Conservation (phyloP, 2,888 invertebrate genomes). For the Tetrapedia diversipes region DNA sequence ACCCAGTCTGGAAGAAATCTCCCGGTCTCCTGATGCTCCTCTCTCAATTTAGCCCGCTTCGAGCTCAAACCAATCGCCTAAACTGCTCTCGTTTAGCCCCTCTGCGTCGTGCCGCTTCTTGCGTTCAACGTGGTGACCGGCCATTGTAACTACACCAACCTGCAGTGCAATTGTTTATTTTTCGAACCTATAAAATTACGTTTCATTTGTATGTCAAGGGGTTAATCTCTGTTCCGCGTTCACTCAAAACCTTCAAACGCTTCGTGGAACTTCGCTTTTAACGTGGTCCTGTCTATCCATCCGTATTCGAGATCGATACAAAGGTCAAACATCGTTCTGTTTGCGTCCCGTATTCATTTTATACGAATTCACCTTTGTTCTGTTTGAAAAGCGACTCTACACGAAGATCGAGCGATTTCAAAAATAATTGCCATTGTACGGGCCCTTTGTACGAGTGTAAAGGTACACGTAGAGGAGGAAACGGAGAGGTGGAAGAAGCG, state of each 20-base stretch:
- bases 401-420: constrained; percentile 16
- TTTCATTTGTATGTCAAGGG: too few relatives aligned
- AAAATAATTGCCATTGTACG: constrained; percentile 26
- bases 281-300: too few relatives aligned
- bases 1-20: constrained; percentile 59
- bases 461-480: constrained; percentile 1
- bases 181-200: too few relatives aligned
- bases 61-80: constrained; percentile 43
- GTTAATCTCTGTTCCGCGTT: background rate
- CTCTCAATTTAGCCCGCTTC: constrained; percentile 44
- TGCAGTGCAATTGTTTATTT: too few relatives aligned
- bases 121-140: background rate
- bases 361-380: constrained; percentile 14
- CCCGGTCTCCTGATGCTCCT: constrained; percentile 38
- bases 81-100: constrained; percentile 34
- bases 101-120: background rate
- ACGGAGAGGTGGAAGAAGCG: too few relatives aligned
- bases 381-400: constrained; percentile 6
- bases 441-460: constrained; percentile 22
- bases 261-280: background rate
- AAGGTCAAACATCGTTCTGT: background rate
- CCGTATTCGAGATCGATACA: too few relatives aligned
- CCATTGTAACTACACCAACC: too few relatives aligned
- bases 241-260: background rate
- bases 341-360: background rate